These are phyloP conservation scores for Gymnocypris eckloni DNA, from an alignment of 2,797 vertebrate species.

Conservation along the genomic window DNA sequence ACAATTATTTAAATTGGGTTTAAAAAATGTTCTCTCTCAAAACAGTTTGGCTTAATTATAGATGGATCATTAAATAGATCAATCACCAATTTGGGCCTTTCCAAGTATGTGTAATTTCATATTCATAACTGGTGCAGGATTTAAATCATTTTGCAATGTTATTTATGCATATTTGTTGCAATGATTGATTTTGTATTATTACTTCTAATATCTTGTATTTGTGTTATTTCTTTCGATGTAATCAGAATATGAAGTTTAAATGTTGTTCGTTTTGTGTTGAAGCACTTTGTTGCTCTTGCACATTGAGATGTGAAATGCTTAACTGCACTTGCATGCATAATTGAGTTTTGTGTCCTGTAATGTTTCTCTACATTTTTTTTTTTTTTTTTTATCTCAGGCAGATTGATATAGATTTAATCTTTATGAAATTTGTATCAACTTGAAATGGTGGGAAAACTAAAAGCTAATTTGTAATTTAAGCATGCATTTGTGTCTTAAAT, in stretches of 20 bases:
- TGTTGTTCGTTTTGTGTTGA: constrained; percentile 91
- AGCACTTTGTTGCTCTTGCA: constrained; percentile 95
- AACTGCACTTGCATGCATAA: constrained; percentile 77
- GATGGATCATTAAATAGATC: constrained; percentile 8
- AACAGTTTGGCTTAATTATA: constrained; percentile 23
- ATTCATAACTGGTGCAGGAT: constrained; percentile 80
- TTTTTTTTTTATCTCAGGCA: constrained; percentile 62
- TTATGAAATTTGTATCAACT: constrained; percentile 25
- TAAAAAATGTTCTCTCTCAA: too few species aligned
- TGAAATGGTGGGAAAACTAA: background rate
- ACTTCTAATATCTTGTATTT: constrained; percentile 88
- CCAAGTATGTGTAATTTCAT: constrained; percentile 69
- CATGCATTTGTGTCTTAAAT: constrained; percentile 51
- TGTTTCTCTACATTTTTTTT: constrained; percentile 65
- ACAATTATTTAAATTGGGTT: background rate
- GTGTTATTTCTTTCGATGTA: constrained; percentile 87
- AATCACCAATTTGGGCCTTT: constrained; percentile 83
- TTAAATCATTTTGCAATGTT: constrained; percentile 86
- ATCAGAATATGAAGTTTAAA: constrained; percentile 88
- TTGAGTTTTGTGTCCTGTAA: constrained; percentile 71
- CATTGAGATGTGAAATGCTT: constrained; percentile 87
- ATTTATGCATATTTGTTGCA: constrained; percentile 99
- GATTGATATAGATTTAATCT: constrained; percentile 51
- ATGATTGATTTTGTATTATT: constrained; percentile 88
- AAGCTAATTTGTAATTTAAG: constrained; percentile 30